Conservation (phyloP, 1,140 invertebrate species). For the Oryctes rhinoceros region DNA sequence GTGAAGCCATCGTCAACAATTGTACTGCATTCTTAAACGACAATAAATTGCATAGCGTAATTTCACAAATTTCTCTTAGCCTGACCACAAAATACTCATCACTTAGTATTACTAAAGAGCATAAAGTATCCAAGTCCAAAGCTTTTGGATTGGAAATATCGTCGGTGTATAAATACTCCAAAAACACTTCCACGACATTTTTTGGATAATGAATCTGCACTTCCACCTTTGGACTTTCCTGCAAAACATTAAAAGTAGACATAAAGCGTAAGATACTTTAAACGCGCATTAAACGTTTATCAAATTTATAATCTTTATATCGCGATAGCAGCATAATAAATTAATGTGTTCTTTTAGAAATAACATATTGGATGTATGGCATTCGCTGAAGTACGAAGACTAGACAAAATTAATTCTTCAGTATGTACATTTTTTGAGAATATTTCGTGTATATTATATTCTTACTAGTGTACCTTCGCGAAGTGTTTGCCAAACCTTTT, state of each 20-base stretch:
- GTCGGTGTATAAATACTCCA: conserved; percentile 76
- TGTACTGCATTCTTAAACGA: conserved; percentile 75
- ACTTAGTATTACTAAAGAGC: conserved; percentile 73
- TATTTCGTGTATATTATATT: too few species aligned
- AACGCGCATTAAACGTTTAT: background rate
- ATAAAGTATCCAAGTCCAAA: conserved; percentile 69
- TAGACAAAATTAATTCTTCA: too few species aligned
- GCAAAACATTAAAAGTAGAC: conserved; percentile 38
- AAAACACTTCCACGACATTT: conserved; percentile 65
- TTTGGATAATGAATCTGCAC: conserved; percentile 52
- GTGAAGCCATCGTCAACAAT: conserved; percentile 72
- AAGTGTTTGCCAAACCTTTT: too few species aligned
- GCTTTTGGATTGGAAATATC: conserved; percentile 64
- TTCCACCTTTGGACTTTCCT: conserved; percentile 47
- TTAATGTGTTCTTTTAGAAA: too few species aligned
- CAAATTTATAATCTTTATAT: background rate
- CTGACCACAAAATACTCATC: conserved; percentile 74
- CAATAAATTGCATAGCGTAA: conserved; percentile 67
- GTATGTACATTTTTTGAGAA: too few species aligned
- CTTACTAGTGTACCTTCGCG: too few species aligned
- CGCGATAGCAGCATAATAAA: too few species aligned
- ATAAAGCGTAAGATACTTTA: background rate
- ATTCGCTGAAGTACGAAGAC: too few species aligned
- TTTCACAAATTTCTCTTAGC: conserved; percentile 75
- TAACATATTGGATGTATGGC: too few species aligned